phyloP scores from a whole-genome alignment of 2,888 invertebrate species.

The Ophioninae sp. region DNA sequence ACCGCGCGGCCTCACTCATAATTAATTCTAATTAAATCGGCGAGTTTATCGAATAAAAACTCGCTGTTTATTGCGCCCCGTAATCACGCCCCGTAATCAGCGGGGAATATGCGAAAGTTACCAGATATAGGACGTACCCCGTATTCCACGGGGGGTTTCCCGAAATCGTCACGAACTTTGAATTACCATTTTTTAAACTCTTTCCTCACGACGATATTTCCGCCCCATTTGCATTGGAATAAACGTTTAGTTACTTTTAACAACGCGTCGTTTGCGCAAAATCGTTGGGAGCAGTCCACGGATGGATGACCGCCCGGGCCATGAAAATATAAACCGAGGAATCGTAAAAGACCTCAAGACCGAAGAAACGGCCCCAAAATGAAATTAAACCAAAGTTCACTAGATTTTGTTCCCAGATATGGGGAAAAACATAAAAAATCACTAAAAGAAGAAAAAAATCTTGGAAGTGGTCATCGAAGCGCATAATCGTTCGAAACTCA shows the following conservation, averaged over 20 bases:
- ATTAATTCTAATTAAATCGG: conserved; percentile 46
- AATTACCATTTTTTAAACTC: background rate
- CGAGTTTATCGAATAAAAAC: conserved; percentile 14
- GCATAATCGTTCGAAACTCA: conserved; percentile 2
- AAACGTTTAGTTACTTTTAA: background rate
- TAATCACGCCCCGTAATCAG: background rate
- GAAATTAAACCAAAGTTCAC: background rate
- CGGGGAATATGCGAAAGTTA: background rate
- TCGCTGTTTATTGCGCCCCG: conserved; percentile 2
- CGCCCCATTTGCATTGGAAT: background rate
- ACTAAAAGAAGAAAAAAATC: background rate
- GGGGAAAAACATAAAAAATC: background rate
- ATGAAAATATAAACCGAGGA: background rate
- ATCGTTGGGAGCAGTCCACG: background rate
- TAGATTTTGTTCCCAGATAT: background rate
- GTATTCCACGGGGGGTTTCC: background rate
- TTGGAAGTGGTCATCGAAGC: background rate
- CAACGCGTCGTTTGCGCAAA: background rate
- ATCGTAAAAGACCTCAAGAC: background rate
- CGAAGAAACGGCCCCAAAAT: background rate
- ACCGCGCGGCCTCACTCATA: conserved; percentile 7
- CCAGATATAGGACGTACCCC: background rate
- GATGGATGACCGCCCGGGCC: background rate
- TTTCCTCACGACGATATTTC: background rate
- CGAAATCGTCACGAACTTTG: background rate